Evolutionary conservation across 2,113 vertebrate genomes (phyloP), one percentile per base, ranked within the genome.

Genomic region (Solenodon paradoxus): DNA sequence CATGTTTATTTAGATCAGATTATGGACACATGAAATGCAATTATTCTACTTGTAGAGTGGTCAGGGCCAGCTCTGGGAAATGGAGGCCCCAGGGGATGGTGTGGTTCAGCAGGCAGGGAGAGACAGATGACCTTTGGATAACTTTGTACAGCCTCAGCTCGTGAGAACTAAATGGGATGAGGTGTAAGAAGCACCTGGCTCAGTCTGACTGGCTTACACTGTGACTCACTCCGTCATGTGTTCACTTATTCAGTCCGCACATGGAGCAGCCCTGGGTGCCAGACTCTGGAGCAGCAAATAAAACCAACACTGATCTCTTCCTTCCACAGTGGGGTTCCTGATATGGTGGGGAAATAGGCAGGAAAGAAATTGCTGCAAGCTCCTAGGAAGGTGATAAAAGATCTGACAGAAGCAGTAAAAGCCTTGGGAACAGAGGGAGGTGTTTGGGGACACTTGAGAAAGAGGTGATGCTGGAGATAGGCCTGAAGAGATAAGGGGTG

Each of bases 121-220:
- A 13, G 38, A 13, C n/a, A 38, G 45, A 32, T 40, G 38, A 55
- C 53, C 26, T 69, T 61, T 35, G 42, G 32, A 0, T 35, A 15
- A 51, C 0, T 45, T 35, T 30, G 75, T 17, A 1, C 51, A 24
- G 32, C n/a, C 69, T 47, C 51, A 11, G 51, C 77, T 19, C n/a
- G 16, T 7, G 57, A 30, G 49, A 40, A 32, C 30, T 81, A 12
- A 8, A 0, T 24, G 40, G 9, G 68, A 59, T 28, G 68, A 51
- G 15, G 12, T 4, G 5, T 13, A 4, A 40, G 38, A 57, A 57
- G 57, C 40, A 30, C 4, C 32, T 7, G 47, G 20, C 45, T 80
- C 64, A 5, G 1, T 35, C 26, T 0, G 0, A 22, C 40, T 71
- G 1, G 0, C 28, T 3, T 30, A 35, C 24, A 32, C 85, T 4